phyloP scores from a whole-genome alignment of 2,113 vertebrate genomes.

The Alligator sinensis region DNA sequence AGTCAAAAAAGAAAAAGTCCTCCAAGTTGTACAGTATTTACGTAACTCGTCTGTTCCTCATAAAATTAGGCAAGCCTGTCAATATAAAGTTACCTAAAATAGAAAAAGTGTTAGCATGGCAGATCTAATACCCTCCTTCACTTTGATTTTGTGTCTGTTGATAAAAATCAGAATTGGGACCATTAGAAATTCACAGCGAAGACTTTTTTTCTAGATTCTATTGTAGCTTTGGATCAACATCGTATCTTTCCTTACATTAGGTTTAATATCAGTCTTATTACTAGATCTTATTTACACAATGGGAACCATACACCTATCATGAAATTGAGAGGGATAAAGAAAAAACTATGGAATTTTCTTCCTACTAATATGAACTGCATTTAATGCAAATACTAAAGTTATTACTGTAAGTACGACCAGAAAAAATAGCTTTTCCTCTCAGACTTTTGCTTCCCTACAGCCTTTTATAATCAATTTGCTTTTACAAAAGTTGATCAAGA shows the following conservation, averaged over 20 bases:
- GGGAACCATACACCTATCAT: neutral
- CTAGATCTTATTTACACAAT: neutral
- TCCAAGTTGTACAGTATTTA: rapidly evolving
- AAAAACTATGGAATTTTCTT: neutral
- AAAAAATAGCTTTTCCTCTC: neutral
- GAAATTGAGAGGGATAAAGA: neutral
- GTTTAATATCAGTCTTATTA: neutral
- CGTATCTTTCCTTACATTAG: too few relatives aligned
- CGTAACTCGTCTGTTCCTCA: neutral
- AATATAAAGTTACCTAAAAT: neutral
- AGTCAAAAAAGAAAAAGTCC: neutral
- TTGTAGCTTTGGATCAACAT: neutral
- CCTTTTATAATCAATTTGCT: neutral
- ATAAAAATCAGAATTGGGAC: too few relatives aligned
- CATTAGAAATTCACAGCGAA: neutral
- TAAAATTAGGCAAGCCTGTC: neutral
- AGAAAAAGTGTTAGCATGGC: neutral
- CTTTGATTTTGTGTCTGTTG: neutral
- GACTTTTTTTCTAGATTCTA: neutral
- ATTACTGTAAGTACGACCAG: neutral
- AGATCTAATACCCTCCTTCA: neutral
- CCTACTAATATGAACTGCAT: neutral
- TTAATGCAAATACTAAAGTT: neutral
- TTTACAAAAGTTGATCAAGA: neutral
- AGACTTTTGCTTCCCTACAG: neutral